Base-by-base conservation (phyloP, 1,140 invertebrate genomes). In the Drosophila ogumai region DNA sequence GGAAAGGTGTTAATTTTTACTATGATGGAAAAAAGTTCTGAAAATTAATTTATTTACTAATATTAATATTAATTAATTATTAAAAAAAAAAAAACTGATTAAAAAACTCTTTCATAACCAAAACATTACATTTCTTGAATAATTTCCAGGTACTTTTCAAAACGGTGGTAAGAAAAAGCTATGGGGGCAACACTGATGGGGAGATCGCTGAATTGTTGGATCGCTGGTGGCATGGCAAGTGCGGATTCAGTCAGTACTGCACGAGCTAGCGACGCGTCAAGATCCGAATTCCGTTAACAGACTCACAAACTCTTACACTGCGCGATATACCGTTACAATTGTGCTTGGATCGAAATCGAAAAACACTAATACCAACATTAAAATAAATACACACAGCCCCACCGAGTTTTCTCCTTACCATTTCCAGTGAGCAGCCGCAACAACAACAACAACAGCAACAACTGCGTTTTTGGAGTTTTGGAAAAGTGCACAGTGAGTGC, bases 401-500 rank as follows among this genome's bases (percentile, higher is more conserved):
- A 38, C 69, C 65, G 56, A 72, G 60, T 78, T 74, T 85, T 34
- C 78, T 75, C 73, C 77, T 64, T 72, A 71, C 79, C 64, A 69
- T 74, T 69, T 77, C 72, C 61, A 55, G 52, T 55, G 52, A 55
- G 34, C 52, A 25, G 19, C 52, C 34, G 32, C 52, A 22, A 54
- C 32, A 25, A 38, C 32, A 25, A 38, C 32, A 36, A 55, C 52
- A 64, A 60, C 68, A 77, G 58, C 59, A 55, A 43, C 50, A 54
- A 82, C 77, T 74, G 79, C 71, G 61, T 71, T 72, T 81, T 79
- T 88, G 71, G 73, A 72, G 66, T 88, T 90, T 90, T 90, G 85
- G 63, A 90, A 90, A 81, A 90, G 85, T 90, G 85, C 85, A 90
- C 67, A 85, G 85, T 90, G 85, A 90, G 85, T 90, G 75, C 55